Evolutionary conservation across 2,113 vertebrate species (phyloP).

Genomic region (Upupa epops): DNA sequence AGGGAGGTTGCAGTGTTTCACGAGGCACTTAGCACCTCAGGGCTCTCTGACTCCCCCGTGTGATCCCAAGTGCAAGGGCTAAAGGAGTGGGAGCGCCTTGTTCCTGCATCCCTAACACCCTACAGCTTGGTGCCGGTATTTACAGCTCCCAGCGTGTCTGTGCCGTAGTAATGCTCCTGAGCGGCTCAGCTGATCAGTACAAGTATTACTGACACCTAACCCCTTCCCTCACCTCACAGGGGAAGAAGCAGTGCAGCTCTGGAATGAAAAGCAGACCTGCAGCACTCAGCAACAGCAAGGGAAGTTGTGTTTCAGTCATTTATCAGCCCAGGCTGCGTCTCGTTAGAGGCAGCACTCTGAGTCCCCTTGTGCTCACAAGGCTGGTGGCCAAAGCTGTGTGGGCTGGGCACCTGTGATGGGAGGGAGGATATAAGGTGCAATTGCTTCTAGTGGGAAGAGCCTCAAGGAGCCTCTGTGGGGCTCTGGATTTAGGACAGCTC

Average conservation of each 20-base stretch:
- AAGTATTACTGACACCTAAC: background rate
- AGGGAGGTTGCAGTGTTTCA: background rate
- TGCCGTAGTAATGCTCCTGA: background rate
- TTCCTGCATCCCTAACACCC: background rate
- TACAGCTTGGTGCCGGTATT: background rate
- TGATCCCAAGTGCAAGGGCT: background rate
- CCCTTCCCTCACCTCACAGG: background rate
- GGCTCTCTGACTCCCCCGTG: background rate
- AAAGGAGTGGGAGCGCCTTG: background rate
- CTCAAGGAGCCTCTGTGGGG: too few species aligned
- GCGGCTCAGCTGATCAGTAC: background rate
- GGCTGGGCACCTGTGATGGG: background rate
- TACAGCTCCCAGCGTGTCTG: background rate
- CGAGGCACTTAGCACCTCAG: background rate
- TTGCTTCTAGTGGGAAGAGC: too few species aligned
- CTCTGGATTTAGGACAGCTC: too few species aligned
- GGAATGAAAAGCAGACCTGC: background rate
- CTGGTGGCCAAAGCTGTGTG: background rate
- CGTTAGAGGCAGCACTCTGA: background rate
- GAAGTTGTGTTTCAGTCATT: background rate
- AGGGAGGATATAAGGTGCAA: background rate
- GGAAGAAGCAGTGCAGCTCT: background rate
- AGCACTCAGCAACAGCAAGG: background rate
- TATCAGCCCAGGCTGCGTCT: background rate
- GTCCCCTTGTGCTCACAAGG: background rate